Evolutionary conservation across 2,113 vertebrate species (phyloP).

Genomic region (Trochalopteron elliotii): DNA sequence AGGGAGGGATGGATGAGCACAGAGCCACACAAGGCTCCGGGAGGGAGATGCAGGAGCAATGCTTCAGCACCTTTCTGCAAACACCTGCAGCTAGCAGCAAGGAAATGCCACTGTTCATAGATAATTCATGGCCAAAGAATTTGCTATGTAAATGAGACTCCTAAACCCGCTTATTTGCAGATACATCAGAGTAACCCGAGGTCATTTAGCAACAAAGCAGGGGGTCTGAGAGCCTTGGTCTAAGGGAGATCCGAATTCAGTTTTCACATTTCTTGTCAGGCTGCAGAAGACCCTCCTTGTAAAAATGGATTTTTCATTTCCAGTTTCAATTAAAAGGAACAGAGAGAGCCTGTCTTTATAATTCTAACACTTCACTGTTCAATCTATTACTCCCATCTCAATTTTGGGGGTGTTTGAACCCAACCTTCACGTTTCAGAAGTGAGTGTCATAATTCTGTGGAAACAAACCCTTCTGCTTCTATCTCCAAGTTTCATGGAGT

Average conservation of each 20-base stretch:
- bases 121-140: background rate
- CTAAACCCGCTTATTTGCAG: background rate
- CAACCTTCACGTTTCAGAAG: background rate
- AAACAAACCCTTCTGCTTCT: background rate
- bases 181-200: background rate
- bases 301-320: background rate
- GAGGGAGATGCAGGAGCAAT: background rate
- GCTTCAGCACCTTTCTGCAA: background rate
- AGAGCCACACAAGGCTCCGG: background rate
- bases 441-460: fast-evolving
- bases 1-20: background rate
- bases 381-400: background rate
- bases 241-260: background rate
- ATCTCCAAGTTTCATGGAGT: background rate
- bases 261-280: background rate
- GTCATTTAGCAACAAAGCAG: background rate
- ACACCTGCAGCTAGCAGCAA: background rate
- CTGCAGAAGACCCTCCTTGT: background rate
- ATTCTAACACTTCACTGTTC: background rate
- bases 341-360: background rate
- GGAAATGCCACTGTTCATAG: background rate
- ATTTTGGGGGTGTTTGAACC: background rate
- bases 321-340: background rate
- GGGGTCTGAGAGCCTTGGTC: fast-evolving
- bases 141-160: background rate